Conservation (phyloP, 2,888 invertebrate genomes). For the Muscina levida region DNA sequence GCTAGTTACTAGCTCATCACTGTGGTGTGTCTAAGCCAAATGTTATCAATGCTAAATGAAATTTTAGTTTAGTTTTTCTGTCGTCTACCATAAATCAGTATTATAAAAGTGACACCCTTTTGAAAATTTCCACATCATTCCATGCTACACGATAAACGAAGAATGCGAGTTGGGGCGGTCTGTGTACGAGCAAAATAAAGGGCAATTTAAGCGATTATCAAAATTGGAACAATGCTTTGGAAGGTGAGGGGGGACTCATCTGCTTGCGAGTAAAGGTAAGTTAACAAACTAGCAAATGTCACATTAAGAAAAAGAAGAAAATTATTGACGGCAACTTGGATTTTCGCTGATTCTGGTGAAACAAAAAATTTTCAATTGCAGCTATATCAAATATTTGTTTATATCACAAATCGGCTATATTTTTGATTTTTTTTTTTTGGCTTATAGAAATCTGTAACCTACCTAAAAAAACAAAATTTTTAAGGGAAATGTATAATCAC, state of each 20-base stretch:
- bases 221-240: conserved; percentile 2
- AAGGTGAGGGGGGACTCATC: neutral
- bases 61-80: conserved; percentile 52
- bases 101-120: conserved; percentile 61
- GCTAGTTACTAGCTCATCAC: neutral
- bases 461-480: too few relatives aligned
- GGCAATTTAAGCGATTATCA: conserved; percentile 47
- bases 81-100: conserved; percentile 63
- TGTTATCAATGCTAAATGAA: conserved; percentile 61
- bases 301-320: too few relatives aligned
- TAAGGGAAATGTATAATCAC: too few relatives aligned
- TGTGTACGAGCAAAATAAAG: conserved; percentile 21
- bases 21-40: conserved; percentile 53
- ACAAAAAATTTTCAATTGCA: too few relatives aligned
- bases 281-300: too few relatives aligned
- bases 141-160: conserved; percentile 22
- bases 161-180: neutral
- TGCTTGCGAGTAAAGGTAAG: too few relatives aligned
- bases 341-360: too few relatives aligned
- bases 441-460: too few relatives aligned
- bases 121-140: neutral
- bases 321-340: too few relatives aligned
- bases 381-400: too few relatives aligned
- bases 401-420: too few relatives aligned
- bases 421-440: too few relatives aligned